Evolutionary conservation across 2,888 invertebrate genomes (phyloP).

Genomic region (Orthonevra nobilis): DNA sequence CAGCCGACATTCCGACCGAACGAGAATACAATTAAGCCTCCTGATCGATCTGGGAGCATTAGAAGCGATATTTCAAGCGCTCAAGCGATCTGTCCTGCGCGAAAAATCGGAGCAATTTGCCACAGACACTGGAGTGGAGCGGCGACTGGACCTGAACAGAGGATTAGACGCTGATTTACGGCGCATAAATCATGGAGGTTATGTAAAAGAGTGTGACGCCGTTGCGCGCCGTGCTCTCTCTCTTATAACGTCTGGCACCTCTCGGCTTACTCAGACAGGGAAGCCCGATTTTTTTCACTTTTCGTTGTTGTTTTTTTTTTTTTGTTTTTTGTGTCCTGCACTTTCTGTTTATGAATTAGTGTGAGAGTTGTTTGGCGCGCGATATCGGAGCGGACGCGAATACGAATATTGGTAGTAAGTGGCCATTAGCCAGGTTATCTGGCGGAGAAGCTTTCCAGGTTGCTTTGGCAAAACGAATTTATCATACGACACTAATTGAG

Average conservation of each 20-base stretch:
- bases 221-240: conserved; percentile 8
- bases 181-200: conserved; percentile 61
- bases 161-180: conserved; percentile 64
- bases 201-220: conserved; percentile 47
- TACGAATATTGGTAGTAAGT: conserved; percentile 58
- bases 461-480: conserved; percentile 59
- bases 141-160: no score
- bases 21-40: conserved; percentile 29
- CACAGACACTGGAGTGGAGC: conserved; percentile 33
- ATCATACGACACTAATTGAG: conserved; percentile 70
- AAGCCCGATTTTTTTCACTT: neutral
- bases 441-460: conserved; percentile 55
- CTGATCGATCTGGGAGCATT: conserved; percentile 29
- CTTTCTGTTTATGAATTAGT: conserved; percentile 40
- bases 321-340: neutral
- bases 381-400: no score
- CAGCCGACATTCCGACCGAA: conserved; percentile 26
- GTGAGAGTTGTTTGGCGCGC: conserved; percentile 15
- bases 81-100: conserved; percentile 20
- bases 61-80: conserved; percentile 52
- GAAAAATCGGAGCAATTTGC: conserved; percentile 61
- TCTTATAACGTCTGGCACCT: no score
- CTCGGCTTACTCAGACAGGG: neutral
- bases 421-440: conserved; percentile 67
- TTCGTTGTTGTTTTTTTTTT: no score